Evolutionary conservation across 2,888 invertebrate genomes (phyloP), one percentile per base, ranked within the genome.

Genomic region (Ochropleura plecta): DNA sequence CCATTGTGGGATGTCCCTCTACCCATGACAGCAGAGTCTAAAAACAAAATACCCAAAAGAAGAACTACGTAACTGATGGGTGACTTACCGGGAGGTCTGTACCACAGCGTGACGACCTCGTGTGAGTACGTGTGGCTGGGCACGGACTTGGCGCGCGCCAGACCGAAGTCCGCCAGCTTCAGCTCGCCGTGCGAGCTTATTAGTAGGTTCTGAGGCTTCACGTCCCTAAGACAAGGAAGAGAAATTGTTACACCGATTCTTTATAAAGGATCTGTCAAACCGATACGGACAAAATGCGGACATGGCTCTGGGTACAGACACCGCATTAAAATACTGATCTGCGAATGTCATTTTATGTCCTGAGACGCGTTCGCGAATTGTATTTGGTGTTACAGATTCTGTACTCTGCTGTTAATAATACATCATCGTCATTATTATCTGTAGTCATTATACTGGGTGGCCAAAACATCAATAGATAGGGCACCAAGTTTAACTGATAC

Each of bases 121-220:
- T 99, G 99, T 18, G 99, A 99, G 96, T 99, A 99, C 65, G 99
- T 99, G 95, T 99, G 99, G 94, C 99, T 99, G 81, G 99, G 99
- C 85, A 99, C 99, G 79, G 99, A 99, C 97, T 99, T 99, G 90
- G 99, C 99, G 89, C 99, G 97, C 83, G 99, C 99, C 88, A 99
- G 96, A 85, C 99, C 99, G 95, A 99, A 99, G 96, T 99, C 99
- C 57, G 99, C 99, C 90, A 99, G 97, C 95, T 99, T 99, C 92
- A 99, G 97, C 96, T 99, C 99, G 84, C 99, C 99, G 90, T 98
- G 98, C 93, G 99, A 98, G 96, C 99, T 99, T 94, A 99, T 99
- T 92, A 99, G 97, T 91, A 99, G 97, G 96, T 99, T 99, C 96
- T 99, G 99, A 68, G 99, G 99, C 94, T 99, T 99, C 87, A 99